Evolutionary conservation across 30 jellyfish, hydroid and myxozoan genomes (phyloP), one percentile per base, ranked within the genome.

Genomic region (Thelohanellus kitauei): DNA sequence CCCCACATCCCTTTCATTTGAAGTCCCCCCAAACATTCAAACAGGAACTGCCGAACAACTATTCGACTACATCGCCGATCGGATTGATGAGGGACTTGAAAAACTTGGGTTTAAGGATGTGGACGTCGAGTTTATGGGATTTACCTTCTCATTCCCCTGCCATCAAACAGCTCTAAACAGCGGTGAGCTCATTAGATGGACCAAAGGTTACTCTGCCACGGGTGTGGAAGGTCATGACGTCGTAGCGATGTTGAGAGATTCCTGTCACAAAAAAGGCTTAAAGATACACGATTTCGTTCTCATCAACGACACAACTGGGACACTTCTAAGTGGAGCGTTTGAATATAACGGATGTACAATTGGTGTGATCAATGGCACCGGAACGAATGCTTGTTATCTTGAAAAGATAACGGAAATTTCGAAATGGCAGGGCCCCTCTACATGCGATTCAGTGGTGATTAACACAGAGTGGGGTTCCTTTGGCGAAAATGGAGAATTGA

Each of bases 381-480:
- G 97, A 14, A 56, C 97, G 20, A 78, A 78, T 58, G 97, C 97
- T 47, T 78, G 97, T 37, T 78, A 78, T 53, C 64, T 78, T 88
- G 97, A 78, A 46, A 23, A 47, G 24, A 34, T 48, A 0, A 59
- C 48, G 9, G 52, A 34, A 20, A 52, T 78, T 19, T 56, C 54
- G 13, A 78, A 78, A 57, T 78, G 89, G 89, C 71, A 62, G 14
- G n/a, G n/a, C 33, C 32, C 84, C 88, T 20, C 53, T 56, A 35
- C 61, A 64, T 23, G 90, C 60, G n/a, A n/a, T n/a, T n/a, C n/a
- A n/a, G n/a, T n/a, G 31, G 66, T 78, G 23, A 51, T 78, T 57
- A 78, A 78, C 56, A 78, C 87, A 10, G 97, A 78, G 32, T 78
- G 97, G 97, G 97, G 97, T 9, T 88, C 97, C 11, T 78, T 64